Evolutionary conservation across 2,888 invertebrate genomes (phyloP).

Genomic region (Cybosia mesomella): DNA sequence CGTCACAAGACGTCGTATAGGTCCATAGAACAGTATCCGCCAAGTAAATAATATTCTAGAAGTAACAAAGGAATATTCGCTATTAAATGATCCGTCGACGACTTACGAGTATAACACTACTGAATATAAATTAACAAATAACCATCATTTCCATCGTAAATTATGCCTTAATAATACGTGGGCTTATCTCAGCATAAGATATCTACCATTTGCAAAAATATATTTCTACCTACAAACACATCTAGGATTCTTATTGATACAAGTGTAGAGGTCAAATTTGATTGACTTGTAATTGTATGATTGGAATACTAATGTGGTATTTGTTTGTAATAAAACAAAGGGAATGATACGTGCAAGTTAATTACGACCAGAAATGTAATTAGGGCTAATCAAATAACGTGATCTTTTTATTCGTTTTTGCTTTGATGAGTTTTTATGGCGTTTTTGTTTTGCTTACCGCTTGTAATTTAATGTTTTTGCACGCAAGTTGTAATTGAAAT

Average conservation of each 20-base stretch:
- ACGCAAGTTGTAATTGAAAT: constrained; percentile 57
- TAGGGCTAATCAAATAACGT: constrained; percentile 85
- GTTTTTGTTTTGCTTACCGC: constrained; percentile 56
- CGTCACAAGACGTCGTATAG: not conserved
- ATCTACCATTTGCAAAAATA: constrained; percentile 60
- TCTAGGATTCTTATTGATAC: constrained; percentile 31
- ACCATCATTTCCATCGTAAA: constrained; percentile 81
- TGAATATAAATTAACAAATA: constrained; percentile 83
- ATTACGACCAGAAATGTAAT: constrained; percentile 84
- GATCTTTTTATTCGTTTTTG: constrained; percentile 78
- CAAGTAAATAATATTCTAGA: not conserved
- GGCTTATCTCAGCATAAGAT: constrained; percentile 80
- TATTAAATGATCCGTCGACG: constrained; percentile 64
- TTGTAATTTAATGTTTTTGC: constrained; percentile 44
- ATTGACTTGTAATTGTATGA: constrained; percentile 26
- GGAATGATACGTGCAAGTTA: constrained; percentile 83
- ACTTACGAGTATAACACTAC: constrained; percentile 63
- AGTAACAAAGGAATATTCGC: not conserved
- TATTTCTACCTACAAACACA: constrained; percentile 22
- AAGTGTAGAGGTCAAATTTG: constrained; percentile 56
- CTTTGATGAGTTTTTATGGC: constrained; percentile 64
- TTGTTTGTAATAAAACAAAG: constrained; percentile 82
- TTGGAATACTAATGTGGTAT: constrained; percentile 51
- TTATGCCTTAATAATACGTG: constrained; percentile 81
- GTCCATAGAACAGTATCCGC: not conserved